A percentile compares a stretch with the other conserved stretches of the same genome.
Conservation (phyloP, 2,888 invertebrate species). For the Liodrosophila aerea region DNA sequence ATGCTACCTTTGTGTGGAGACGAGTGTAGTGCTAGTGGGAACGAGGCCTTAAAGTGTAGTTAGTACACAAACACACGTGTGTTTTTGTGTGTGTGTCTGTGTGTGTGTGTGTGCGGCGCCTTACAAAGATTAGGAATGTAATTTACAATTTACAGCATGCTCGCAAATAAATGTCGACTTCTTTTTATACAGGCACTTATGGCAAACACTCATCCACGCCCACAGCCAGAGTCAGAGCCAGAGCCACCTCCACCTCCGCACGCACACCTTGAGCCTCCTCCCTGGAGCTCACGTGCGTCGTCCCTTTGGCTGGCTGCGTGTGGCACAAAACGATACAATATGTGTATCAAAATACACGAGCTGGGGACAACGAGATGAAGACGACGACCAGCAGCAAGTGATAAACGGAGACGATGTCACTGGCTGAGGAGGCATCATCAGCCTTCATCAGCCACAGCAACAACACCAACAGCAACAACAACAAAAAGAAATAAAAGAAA, state of each 20-base stretch:
- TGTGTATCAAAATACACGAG: constrained; percentile 73
- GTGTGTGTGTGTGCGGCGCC: constrained; percentile 30
- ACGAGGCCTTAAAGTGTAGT: constrained; percentile 61
- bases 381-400: background rate
- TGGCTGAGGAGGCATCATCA: constrained; percentile 42
- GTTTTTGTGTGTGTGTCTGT: constrained; percentile 2
- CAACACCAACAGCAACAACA: too few relatives aligned
- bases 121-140: constrained; percentile 74
- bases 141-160: constrained; percentile 77
- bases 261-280: constrained; percentile 22
- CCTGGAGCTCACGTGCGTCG: constrained; percentile 39
- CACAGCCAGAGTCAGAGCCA: background rate
- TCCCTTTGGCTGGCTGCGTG: constrained; percentile 31
- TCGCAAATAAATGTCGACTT: constrained; percentile 76
- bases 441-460: constrained; percentile 16
- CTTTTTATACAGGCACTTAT: constrained; percentile 72
- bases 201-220: constrained; percentile 34
- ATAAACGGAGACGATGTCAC: constrained; percentile 14
- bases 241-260: constrained; percentile 1
- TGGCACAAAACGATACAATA: constrained; percentile 70
- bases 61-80: constrained; percentile 29
- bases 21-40: too few relatives aligned
- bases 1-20: too few relatives aligned
- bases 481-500: too few relatives aligned
- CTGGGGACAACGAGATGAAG: constrained; percentile 2